Evolutionary conservation across 2,888 invertebrate species (phyloP).

Genomic region (Megalurothrips usitatus): DNA sequence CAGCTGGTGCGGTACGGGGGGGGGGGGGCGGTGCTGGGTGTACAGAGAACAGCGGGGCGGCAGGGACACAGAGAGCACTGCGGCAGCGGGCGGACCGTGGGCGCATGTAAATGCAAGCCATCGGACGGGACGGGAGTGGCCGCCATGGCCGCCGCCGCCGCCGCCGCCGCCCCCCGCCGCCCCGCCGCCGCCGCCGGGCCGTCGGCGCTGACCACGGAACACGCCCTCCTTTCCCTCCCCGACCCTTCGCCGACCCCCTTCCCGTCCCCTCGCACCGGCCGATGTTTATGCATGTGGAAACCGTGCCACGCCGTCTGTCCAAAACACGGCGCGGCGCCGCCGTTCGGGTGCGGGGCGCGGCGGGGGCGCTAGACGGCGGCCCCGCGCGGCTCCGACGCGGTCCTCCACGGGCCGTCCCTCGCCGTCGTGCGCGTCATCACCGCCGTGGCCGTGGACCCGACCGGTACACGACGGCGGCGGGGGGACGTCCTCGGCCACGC

Average conservation of each 20-base stretch:
- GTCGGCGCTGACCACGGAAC: background rate
- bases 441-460: background rate
- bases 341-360: too few relatives aligned
- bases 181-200: background rate
- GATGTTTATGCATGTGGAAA: constrained; percentile 11
- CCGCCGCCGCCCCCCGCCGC: too few relatives aligned
- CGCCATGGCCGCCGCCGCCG: too few relatives aligned
- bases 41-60: background rate
- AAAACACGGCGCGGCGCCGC: background rate
- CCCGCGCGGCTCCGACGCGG: background rate
- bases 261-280: background rate
- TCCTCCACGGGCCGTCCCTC: background rate
- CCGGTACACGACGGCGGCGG: background rate
- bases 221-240: too few relatives aligned
- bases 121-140: too few relatives aligned
- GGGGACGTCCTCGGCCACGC: background rate
- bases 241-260: too few relatives aligned
- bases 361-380: background rate
- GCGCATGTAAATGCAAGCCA: too few relatives aligned
- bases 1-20: background rate
- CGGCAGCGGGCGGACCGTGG: background rate
- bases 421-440: background rate
- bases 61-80: background rate
- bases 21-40: background rate
- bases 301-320: background rate